phyloP scores from a whole-genome alignment of 2,888 invertebrate genomes.

The Tortrix viridana region DNA sequence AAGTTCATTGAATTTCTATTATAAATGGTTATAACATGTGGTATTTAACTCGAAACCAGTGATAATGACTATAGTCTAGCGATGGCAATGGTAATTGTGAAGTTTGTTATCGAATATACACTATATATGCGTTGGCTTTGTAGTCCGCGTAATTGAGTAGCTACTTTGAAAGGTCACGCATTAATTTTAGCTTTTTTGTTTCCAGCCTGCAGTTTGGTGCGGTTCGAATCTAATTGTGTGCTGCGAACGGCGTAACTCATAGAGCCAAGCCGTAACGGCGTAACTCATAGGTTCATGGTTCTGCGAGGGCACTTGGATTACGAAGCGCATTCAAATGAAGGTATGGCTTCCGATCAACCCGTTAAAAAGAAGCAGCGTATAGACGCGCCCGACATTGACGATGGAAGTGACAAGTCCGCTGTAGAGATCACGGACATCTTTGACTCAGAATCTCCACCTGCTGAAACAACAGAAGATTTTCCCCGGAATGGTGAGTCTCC shows the following conservation, averaged over 20 bases:
- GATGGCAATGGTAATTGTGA: constrained; percentile 23
- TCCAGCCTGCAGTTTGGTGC: constrained; percentile 64
- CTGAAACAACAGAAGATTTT: constrained; percentile 75
- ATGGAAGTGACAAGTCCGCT: constrained; percentile 78
- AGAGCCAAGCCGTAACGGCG: constrained; percentile 38
- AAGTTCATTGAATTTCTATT: constrained; percentile 68
- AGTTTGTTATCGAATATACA: constrained; percentile 4
- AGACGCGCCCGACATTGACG: constrained; percentile 85
- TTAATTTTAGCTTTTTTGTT: constrained; percentile 73
- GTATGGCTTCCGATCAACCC: constrained; percentile 92
- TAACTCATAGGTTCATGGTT: constrained; percentile 85
- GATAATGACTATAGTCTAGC: constrained; percentile 38
- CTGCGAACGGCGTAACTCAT: constrained; percentile 27
- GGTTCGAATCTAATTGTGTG: constrained; percentile 46
- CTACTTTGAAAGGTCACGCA: constrained; percentile 81
- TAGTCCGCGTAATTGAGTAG: constrained; percentile 83
- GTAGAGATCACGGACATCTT: constrained; percentile 78
- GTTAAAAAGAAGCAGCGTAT: constrained; percentile 93
- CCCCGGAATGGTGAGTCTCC: constrained; percentile 77
- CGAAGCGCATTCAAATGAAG: constrained; percentile 81
- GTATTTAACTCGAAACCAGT: constrained; percentile 44
- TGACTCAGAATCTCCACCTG: constrained; percentile 67
- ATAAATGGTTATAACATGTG: constrained; percentile 44
- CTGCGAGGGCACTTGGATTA: constrained; percentile 84
- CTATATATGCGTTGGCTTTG: constrained; percentile 68